Evolutionary conservation across 2,113 vertebrate genomes (phyloP).

Genomic region (Gorsachius goisagi): DNA sequence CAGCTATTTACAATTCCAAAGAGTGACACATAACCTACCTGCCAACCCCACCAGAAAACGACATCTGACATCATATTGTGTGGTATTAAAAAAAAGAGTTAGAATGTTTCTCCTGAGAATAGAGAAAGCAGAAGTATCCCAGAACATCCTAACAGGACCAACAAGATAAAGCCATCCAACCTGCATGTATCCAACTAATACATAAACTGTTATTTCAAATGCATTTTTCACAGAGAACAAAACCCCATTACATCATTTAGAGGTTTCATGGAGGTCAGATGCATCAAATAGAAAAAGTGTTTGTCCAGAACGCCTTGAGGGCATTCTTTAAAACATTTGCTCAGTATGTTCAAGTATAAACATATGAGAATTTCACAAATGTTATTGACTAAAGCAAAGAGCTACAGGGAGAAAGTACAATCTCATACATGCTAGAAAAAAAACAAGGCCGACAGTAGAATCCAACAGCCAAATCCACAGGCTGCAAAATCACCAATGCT

Average conservation of each 20-base stretch:
- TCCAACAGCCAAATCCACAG: not conserved
- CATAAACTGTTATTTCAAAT: not conserved
- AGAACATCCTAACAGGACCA: not conserved
- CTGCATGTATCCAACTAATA: not conserved
- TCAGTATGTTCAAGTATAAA: not conserved
- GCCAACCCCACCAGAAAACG: not conserved
- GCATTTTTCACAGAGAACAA: not conserved
- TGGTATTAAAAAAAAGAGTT: not conserved
- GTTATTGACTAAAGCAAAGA: not conserved
- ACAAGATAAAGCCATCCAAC: not conserved
- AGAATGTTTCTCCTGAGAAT: not conserved
- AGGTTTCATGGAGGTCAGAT: slow-evolving; percentile 24
- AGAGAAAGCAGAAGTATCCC: not conserved
- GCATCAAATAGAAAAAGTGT: not conserved
- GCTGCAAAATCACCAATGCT: not conserved
- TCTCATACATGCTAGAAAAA: not conserved
- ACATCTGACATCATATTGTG: not conserved
- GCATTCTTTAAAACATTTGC: not conserved
- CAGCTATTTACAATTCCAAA: not conserved
- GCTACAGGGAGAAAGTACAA: not conserved
- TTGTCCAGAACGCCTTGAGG: not conserved
- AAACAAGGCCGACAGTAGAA: not conserved
- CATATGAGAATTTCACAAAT: not conserved
- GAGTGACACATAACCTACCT: not conserved
- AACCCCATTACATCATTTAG: not conserved